Evolutionary conservation across 1,140 invertebrate species (phyloP).

Genomic region (Atopsyche davidsoni): DNA sequence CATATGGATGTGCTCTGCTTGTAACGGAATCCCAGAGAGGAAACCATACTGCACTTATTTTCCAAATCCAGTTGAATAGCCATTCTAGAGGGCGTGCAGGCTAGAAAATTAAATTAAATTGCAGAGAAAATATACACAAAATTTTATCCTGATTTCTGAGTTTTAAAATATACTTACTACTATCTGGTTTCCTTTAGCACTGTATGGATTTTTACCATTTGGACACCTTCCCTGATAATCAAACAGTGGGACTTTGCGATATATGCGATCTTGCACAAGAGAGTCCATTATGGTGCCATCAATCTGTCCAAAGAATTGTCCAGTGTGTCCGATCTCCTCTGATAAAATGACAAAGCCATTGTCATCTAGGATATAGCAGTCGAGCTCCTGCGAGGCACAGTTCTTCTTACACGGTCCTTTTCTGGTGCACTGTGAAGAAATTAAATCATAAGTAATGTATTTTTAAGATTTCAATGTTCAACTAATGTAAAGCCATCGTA

Average conservation of each 20-base stretch:
- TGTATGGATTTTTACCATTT: constrained; percentile 66
- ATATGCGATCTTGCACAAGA: constrained; percentile 83
- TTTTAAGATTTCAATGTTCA: not conserved
- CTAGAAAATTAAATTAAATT: constrained; percentile 31
- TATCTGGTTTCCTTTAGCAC: constrained; percentile 50
- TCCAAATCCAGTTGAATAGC: constrained; percentile 45
- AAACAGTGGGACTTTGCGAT: constrained; percentile 75
- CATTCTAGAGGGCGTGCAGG: constrained; percentile 46
- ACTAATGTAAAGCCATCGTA: not conserved
- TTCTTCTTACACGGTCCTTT: constrained; percentile 68
- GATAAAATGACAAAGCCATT: constrained; percentile 91
- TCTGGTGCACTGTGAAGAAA: constrained; percentile 58
- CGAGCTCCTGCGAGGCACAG: constrained; percentile 77
- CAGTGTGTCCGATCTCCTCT: constrained; percentile 75
- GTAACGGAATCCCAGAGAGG: constrained; percentile 38
- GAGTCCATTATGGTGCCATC: constrained; percentile 95
- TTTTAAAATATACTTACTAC: constrained; percentile 32
- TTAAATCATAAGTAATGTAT: constrained; percentile 2
- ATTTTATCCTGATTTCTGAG: not conserved
- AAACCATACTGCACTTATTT: constrained; percentile 41
- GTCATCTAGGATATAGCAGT: constrained; percentile 89
- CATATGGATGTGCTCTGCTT: constrained; percentile 35
- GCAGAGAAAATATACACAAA: not conserved
- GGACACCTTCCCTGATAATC: constrained; percentile 86
- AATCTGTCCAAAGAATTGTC: constrained; percentile 86